Evolutionary conservation across 2,888 invertebrate genomes (phyloP), one percentile per base, ranked within the genome.

Genomic region (Sussaba pulchella): DNA sequence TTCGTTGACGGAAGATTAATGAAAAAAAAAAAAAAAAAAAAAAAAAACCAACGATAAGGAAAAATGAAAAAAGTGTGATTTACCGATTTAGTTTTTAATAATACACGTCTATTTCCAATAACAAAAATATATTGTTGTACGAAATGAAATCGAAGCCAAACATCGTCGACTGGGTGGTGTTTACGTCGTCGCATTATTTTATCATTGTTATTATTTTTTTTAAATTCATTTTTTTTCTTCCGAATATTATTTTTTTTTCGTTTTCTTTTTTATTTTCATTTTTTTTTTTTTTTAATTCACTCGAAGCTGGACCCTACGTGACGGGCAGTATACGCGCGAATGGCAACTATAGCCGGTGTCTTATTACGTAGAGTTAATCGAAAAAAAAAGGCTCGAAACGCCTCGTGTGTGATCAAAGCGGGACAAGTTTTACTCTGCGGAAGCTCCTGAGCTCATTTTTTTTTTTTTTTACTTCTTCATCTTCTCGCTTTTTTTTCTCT

Each of bases 91-190:
- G 69, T 76, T 81, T 74, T 82, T 82, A 84, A 77, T 87, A 88
- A 88, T 88, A 88, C 84, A 87, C 82, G 71, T 86, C 87, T 86
- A 87, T 84, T 87, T 88, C 85, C 86, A 87, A 87, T 89, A 88
- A 89, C 87, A 89, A 89, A 89, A 89, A 89, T 89, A 89, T 88
- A 88, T 88, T 85, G 86, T 89, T 78, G 86, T 88, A 86, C 85
- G 85, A 88, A 88, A 87, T 84, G 83, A 87, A 89, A 87, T 86
- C 84, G 72, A 88, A 87, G 87, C 87, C 85, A 86, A 84, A 84
- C 82, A 81, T 87, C 83, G 83, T 83, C 84, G 83, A 81, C 57
- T 47, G 50, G 67, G 75, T 66, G 71, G 61, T 59, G 66, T 71
- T 67, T 72, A 59, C 54, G 67, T 69, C 72, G 41, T 73, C 76